Evolutionary conservation across 1,140 invertebrate genomes (phyloP).

Genomic region (Tigriopus japonicus): DNA sequence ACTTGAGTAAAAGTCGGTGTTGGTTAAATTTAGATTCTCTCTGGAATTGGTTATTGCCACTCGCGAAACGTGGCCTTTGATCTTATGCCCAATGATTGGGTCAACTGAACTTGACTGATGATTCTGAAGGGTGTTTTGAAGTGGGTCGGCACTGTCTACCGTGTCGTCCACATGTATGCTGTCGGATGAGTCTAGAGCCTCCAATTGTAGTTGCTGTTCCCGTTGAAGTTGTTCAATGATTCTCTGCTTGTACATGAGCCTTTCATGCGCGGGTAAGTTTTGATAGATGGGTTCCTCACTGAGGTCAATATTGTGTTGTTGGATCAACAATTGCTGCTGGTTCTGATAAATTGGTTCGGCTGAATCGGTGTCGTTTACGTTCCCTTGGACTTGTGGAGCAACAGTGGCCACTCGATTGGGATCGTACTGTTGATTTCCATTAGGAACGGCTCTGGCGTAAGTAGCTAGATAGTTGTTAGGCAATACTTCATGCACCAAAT

Average conservation of each 20-base stretch:
- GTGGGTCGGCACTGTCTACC: slow-evolving; percentile 11
- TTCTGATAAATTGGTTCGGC: slow-evolving; percentile 21
- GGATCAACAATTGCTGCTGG: not conserved
- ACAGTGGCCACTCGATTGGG: not conserved
- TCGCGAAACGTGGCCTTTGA: not conserved
- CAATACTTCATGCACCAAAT: no score
- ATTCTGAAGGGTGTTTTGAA: not conserved
- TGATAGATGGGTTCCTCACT: slow-evolving; percentile 49
- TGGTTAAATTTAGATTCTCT: not conserved
- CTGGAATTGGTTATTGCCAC: not conserved
- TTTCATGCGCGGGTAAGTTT: slow-evolving; percentile 37
- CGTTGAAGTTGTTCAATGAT: slow-evolving; percentile 12
- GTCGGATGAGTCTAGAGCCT: not conserved
- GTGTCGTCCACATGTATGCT: no score
- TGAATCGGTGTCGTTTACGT: not conserved
- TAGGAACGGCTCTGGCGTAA: no score
- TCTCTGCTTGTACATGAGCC: slow-evolving; percentile 12
- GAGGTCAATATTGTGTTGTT: not conserved
- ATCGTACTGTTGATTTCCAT: no score
- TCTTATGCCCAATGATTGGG: no score
- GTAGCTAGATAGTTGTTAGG: no score
- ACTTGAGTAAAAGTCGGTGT: no score
- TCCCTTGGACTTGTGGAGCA: not conserved
- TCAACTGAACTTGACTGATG: no score
- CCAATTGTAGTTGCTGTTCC: slow-evolving; percentile 15